Evolutionary conservation across 2,888 invertebrate species (phyloP).

Genomic region (Aphodius granarius): DNA sequence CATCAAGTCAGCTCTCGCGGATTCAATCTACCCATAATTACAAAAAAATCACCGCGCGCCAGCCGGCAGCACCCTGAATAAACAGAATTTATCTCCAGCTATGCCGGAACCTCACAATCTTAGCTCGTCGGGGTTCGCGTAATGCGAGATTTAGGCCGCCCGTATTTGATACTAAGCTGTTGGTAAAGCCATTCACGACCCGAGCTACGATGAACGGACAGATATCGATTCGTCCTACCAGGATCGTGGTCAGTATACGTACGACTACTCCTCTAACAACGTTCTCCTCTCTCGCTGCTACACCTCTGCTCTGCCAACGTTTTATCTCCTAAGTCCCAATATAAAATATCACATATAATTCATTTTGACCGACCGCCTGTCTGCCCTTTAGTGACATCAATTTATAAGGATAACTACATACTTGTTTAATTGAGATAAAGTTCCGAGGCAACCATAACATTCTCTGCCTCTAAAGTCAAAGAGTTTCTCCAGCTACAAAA

Average conservation of each 20-base stretch:
- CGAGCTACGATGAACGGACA: neutral
- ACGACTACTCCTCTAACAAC: too few species aligned
- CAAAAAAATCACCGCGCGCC: slow-evolving; percentile 16
- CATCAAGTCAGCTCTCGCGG: slow-evolving; percentile 17
- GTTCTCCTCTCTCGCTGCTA: neutral
- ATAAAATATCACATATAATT: neutral
- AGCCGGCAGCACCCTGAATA: slow-evolving; percentile 15
- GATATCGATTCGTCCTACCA: neutral
- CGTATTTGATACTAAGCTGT: neutral
- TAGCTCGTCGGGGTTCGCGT: neutral
- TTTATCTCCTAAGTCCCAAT: neutral
- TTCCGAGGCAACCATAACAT: too few species aligned
- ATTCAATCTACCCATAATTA: slow-evolving; percentile 22
- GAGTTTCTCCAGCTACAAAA: too few species aligned
- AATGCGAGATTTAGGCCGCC: neutral
- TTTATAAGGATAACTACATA: neutral
- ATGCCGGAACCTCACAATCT: neutral
- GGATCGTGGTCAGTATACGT: neutral
- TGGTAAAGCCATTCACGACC: neutral
- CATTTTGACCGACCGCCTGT: neutral
- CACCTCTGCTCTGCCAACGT: neutral
- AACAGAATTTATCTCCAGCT: slow-evolving; percentile 19
- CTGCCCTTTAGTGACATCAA: neutral
- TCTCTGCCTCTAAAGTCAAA: too few species aligned
- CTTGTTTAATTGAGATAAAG: neutral